Conservation (phyloP, 2,888 invertebrate species). For the Nomada fucata region DNA sequence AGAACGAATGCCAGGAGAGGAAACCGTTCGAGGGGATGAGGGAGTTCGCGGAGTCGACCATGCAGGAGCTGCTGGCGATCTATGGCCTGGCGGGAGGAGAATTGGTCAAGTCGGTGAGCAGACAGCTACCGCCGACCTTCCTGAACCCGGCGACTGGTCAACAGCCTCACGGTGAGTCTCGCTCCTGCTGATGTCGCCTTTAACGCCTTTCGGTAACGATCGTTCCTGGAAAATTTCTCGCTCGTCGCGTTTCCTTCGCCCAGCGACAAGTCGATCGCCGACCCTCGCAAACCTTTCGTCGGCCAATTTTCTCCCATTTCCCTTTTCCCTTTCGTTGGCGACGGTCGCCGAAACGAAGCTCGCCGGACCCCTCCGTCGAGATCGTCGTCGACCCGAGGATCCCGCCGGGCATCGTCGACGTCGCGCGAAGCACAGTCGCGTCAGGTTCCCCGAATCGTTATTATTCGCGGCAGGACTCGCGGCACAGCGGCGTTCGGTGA, state of each 20-base stretch:
- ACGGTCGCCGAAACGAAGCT: background rate
- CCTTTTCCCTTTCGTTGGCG: conserved; percentile 24
- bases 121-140: conserved; percentile 83
- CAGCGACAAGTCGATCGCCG: no score
- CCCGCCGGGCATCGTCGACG: background rate
- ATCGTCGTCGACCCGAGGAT: conserved; percentile 2
- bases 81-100: conserved; percentile 85
- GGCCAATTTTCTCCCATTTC: conserved; percentile 1
- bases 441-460: conserved; percentile 49
- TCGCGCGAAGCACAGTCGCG: background rate
- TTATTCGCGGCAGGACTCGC: conserved; percentile 50
- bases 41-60: conserved; percentile 85
- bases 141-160: conserved; percentile 80
- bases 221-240: background rate
- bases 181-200: background rate
- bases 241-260: no score
- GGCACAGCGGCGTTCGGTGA: conserved; percentile 17
- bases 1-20: conserved; percentile 73
- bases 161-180: conserved; percentile 75
- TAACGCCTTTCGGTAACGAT: background rate
- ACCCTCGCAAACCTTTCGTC: background rate
- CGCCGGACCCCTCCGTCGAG: background rate
- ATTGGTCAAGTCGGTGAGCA: conserved; percentile 82
- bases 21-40: conserved; percentile 83
- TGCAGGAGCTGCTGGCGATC: conserved; percentile 86